Evolutionary conservation across 1,140 invertebrate species (phyloP), one percentile per base, ranked within the genome.

Genomic region (Bombus vancouverensis): DNA sequence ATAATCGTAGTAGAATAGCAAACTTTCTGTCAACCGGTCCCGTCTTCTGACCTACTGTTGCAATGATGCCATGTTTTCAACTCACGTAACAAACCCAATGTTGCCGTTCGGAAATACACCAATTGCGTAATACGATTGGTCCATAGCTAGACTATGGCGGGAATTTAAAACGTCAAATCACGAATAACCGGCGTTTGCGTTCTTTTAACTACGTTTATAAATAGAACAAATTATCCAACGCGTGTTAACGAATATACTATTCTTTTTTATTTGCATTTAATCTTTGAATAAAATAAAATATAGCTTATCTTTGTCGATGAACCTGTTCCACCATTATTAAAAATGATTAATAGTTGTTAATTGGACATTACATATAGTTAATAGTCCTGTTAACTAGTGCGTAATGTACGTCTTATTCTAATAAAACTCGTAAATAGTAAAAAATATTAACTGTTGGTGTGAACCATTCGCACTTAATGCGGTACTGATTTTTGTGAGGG

Each of bases 1-100:
- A 90, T 88, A 88, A 89, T 90, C 88, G 88, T 88, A 42, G 57
- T 75, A 65, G 89, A 83, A 90, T 82, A 81, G 82, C 70, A 78
- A 88, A 85, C 90, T 74, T 47, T 88, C 88, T 89, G 71, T 89
- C 87, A 89, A 88, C 85, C 88, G 79, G 86, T 82, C 59, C 57
- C 70, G 74, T 87, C 76, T 73, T 72, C 83, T 85, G 82, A 28
- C 57, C 74, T 73, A 71, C 80, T 71, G 76, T 73, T 80, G 68
- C 87, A 85, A 47, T 68, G 89, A 34, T 90, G 87, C 89, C 89
- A 86, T 68, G 8, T 90, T 65, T 77, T 25, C 66, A 32, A 66
- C 59, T 71, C 68, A 32, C 66, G 37, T 39, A 65, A 37, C 39
- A 39, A 39, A 66, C 65, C 65, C 88, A 42, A 72, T 68, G 88